Evolutionary conservation across 2,888 invertebrate genomes (phyloP), one percentile per base, ranked within the genome.

Genomic region (Drosophila meridiana): DNA sequence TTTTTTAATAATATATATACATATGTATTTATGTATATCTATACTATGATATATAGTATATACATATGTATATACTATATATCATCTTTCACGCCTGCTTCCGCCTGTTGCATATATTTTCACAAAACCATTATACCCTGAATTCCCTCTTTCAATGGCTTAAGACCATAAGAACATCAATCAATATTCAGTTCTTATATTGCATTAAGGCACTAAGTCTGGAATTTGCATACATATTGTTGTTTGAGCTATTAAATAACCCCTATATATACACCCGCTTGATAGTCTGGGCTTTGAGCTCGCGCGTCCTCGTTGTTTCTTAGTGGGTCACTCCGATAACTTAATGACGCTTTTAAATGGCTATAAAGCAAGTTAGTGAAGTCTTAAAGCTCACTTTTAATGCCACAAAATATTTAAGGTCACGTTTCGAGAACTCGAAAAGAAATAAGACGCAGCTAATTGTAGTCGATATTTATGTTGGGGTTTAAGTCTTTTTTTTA

Each of bases 381-480:
- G 42, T 7, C 52, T 40, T 42, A 28, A 65, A 42, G 47, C 20
- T n/a, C 20, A 28, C 26, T 66, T 48, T 48, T 40, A 62, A 66
- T 42, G 50, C 62, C 48, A 20, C 43, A 62, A 45, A 52, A 38
- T 4, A 30, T 6, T 67, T 53, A 55, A 67, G 64, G 67, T 55
- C 65, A 42, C 28, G 38, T 59, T 59, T 48, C 11, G 30, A 38
- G 36, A 53, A 38, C 36, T 52, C 6, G 6, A 14, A 14, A 20
- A 56, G 32, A 32, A 52, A 45, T 5, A 42, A 28, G 28, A 65
- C 48, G 20, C 20, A 56, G 34, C 40, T 40, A 65, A 66, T 68
- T 65, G 42, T 65, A 34, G 13, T 43, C 40, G 45, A 55, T 55
- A 42, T 65, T 42, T 65, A 61, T 40, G 36, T 14, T 50, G 48